Conservation (phyloP, 2,797 vertebrate species). For the Ctenopoma kingsleyae region DNA sequence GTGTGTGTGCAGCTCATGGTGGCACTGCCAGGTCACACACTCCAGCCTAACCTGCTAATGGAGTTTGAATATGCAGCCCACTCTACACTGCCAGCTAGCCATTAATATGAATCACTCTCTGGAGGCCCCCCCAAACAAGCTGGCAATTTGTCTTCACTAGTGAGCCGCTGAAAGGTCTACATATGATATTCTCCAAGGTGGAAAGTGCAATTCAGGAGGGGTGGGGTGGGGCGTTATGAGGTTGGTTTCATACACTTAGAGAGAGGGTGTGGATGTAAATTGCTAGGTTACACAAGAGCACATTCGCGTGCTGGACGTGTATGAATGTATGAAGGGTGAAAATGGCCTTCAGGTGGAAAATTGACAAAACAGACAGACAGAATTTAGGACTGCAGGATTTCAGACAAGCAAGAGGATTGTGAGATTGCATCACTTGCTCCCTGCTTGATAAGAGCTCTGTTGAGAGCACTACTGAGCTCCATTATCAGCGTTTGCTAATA, state of each 20-base stretch:
- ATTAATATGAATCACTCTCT: slow-evolving; percentile 87
- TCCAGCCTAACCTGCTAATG: slow-evolving; percentile 85
- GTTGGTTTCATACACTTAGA: slow-evolving; percentile 54
- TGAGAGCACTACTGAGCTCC: slow-evolving; percentile 26
- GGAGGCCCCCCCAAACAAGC: slow-evolving; percentile 77
- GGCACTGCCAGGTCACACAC: slow-evolving; percentile 73
- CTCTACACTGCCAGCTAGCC: slow-evolving; percentile 80
- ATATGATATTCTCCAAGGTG: slow-evolving; percentile 80
- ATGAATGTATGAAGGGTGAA: slow-evolving; percentile 6
- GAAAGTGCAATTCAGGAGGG: slow-evolving; percentile 42
- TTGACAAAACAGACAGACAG: slow-evolving; percentile 34
- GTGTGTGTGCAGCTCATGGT: slow-evolving; percentile 57
- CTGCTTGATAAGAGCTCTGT: slow-evolving; percentile 21
- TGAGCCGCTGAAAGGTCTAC: slow-evolving; percentile 84
- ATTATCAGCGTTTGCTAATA: slow-evolving; percentile 48
- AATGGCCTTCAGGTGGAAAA: slow-evolving; percentile 41
- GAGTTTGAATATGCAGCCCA: slow-evolving; percentile 85
- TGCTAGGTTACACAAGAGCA: slow-evolving; percentile 27
- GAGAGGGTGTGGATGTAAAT: slow-evolving; percentile 25
- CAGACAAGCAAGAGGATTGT: slow-evolving; percentile 22
- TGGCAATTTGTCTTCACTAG: slow-evolving; percentile 88
- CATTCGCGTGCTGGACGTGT: neutral
- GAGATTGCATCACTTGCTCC: slow-evolving; percentile 50
- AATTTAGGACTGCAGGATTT: slow-evolving; percentile 37
- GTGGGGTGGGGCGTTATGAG: slow-evolving; percentile 31